Conservation (phyloP, 2,888 invertebrate genomes). For the Ganaspis brasiliensis region DNA sequence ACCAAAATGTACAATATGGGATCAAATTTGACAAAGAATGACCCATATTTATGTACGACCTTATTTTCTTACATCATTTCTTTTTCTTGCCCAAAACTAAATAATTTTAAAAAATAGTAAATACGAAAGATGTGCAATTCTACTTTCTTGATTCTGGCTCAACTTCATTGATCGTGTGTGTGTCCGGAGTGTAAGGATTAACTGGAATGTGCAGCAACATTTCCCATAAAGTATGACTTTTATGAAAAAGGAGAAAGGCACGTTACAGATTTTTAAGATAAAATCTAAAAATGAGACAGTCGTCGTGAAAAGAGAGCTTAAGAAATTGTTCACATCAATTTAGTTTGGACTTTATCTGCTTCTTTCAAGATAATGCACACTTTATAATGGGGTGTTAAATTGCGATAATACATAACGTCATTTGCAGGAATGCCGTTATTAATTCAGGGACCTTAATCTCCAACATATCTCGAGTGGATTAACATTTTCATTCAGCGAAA, state of each 20-base stretch:
- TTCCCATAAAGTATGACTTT: not conserved
- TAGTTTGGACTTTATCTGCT: slow-evolving; percentile 21
- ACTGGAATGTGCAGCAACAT: slow-evolving; percentile 31
- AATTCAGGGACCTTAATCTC: not conserved
- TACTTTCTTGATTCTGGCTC: slow-evolving; percentile 2
- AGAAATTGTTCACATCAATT: slow-evolving; percentile 38
- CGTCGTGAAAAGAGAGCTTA: slow-evolving; percentile 14
- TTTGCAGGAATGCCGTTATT: slow-evolving; percentile 12
- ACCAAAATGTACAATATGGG: too few relatives aligned
- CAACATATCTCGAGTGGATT: slow-evolving; percentile 5
- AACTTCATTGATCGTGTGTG: slow-evolving; percentile 20
- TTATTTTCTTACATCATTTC: not conserved
- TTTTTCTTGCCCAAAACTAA: not conserved
- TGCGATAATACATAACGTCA: slow-evolving; percentile 11
- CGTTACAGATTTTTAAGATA: slow-evolving; percentile 27
- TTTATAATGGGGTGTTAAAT: slow-evolving; percentile 15
- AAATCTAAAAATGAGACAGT: slow-evolving; percentile 28
- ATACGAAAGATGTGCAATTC: slow-evolving; percentile 40
- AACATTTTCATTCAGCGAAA: slow-evolving; percentile 8
- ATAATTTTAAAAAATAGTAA: not conserved
- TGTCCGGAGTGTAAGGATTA: slow-evolving; percentile 33
- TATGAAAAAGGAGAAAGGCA: slow-evolving; percentile 21
- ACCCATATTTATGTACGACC: not conserved
- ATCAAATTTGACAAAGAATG: not conserved
- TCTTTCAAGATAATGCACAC: slow-evolving; percentile 13